Evolutionary conservation across 2,797 vertebrate species (phyloP).

Genomic region (Manis crassicaudata): DNA sequence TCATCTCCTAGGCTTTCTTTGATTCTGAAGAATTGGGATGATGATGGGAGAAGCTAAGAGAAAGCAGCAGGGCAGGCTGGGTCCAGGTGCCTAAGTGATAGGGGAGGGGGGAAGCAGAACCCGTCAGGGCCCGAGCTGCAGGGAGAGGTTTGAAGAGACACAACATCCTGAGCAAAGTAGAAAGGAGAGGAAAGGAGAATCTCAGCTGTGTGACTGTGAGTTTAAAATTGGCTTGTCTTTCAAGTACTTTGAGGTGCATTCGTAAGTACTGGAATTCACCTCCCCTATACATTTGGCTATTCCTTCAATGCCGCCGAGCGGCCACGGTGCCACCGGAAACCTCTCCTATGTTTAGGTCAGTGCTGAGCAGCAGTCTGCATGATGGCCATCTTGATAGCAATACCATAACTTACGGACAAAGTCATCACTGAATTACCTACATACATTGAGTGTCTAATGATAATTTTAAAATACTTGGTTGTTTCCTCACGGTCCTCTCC

Average conservation of each 20-base stretch:
- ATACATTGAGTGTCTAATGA: background rate
- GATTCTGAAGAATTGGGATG: background rate
- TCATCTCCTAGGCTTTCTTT: background rate
- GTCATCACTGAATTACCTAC: background rate
- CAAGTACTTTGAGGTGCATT: background rate
- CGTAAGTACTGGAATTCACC: background rate
- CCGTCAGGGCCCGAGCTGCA: background rate
- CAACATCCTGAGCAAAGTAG: background rate
- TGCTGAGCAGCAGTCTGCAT: background rate
- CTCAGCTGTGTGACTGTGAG: background rate
- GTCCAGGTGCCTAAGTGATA: accelerated
- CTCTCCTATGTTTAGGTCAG: background rate
- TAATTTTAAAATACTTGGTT: background rate
- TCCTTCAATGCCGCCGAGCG: background rate
- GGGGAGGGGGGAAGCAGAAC: background rate
- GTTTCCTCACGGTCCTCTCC: background rate
- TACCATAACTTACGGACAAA: background rate
- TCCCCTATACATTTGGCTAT: background rate
- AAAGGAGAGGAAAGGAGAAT: background rate
- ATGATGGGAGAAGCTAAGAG: background rate
- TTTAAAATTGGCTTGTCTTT: background rate
- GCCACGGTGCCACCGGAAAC: accelerated
- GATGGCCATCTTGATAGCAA: background rate
- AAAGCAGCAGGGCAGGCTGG: background rate
- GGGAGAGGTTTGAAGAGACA: background rate